Evolutionary conservation across 1,140 invertebrate genomes (phyloP).

Genomic region (Drosophila gunungcola): DNA sequence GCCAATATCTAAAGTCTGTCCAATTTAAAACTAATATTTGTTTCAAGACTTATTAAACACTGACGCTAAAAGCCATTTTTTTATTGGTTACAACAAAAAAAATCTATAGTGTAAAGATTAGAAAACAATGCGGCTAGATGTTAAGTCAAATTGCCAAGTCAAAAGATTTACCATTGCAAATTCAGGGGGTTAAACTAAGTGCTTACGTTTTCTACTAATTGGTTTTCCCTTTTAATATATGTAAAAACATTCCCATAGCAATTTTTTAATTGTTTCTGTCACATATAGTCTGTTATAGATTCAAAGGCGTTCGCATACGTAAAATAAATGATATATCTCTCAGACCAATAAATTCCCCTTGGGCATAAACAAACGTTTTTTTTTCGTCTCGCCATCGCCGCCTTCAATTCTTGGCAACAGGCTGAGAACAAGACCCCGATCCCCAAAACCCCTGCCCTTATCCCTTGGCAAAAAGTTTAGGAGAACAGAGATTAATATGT

Average conservation of each 20-base stretch:
- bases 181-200: neutral
- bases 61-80: too few relatives aligned
- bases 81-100: too few relatives aligned
- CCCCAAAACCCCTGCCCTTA: conserved; percentile 9
- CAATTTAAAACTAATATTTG: too few relatives aligned
- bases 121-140: too few relatives aligned
- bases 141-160: too few relatives aligned
- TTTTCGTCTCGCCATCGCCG: conserved; percentile 34
- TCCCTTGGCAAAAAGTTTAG: conserved; percentile 49
- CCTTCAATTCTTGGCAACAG: conserved; percentile 47
- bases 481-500: conserved; percentile 85
- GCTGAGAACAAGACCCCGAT: conserved; percentile 33
- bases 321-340: conserved; percentile 33
- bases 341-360: conserved; percentile 26
- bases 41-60: too few relatives aligned
- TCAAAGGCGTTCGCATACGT: conserved; percentile 3
- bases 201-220: neutral
- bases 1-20: too few relatives aligned
- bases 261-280: conserved; percentile 23
- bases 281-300: conserved; percentile 3
- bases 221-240: neutral
- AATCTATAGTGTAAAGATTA: too few relatives aligned
- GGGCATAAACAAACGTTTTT: conserved; percentile 10
- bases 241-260: neutral
- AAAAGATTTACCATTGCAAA: too few relatives aligned